Percentiles rank a stretch among this genome's conserved stretches.
phyloP scores from a whole-genome alignment of 2,113 vertebrate genomes.

The Gallinago undulata region DNA sequence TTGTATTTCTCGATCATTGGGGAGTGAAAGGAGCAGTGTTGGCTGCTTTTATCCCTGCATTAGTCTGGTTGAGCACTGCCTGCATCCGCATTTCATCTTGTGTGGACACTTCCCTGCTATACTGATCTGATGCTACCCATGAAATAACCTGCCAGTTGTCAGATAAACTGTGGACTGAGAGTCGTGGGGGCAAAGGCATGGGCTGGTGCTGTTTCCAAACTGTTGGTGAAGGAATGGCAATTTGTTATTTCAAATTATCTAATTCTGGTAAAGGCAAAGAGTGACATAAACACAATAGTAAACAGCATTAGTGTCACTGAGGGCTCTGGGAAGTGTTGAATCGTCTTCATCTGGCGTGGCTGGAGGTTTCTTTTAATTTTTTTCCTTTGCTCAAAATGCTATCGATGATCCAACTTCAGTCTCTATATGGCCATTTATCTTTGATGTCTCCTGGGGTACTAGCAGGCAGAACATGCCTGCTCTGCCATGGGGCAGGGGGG shows the following conservation, averaged over 20 bases:
- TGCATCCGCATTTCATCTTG: neutral
- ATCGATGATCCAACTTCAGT: neutral
- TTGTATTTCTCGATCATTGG: neutral
- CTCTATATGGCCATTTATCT: neutral
- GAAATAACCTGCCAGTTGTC: neutral
- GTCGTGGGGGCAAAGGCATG: accelerated
- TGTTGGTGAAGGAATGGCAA: neutral
- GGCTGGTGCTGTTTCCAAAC: neutral
- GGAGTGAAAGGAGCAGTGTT: neutral
- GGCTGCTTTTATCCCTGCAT: neutral
- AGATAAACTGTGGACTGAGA: neutral
- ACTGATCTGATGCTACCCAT: neutral
- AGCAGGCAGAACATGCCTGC: neutral
- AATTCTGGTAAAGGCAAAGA: neutral
- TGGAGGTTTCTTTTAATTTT: neutral
- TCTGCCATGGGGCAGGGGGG: neutral
- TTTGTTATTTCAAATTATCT: neutral
- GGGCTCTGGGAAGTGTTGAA: neutral
- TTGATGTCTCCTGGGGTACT: neutral
- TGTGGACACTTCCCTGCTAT: neutral
- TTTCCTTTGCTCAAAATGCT: neutral
- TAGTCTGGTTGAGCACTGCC: neutral
- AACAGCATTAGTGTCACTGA: neutral
- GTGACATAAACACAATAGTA: neutral
- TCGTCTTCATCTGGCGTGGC: neutral